Conservation (phyloP, 2,888 invertebrate species). For the Apamea monoglypha region DNA sequence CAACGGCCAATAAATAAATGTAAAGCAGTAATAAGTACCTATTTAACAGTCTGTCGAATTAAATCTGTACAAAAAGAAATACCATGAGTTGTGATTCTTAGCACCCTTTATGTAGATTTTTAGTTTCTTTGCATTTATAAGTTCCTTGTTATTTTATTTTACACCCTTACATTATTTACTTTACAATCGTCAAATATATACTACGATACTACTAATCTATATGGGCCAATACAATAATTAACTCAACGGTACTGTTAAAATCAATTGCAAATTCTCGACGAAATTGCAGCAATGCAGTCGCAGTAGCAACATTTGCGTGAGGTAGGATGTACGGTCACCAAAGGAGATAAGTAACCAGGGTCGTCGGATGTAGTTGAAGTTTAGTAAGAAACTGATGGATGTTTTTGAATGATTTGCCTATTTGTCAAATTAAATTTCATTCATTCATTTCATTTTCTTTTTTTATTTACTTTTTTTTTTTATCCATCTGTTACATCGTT, state of each 20-base stretch:
- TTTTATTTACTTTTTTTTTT: too few relatives aligned
- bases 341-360: too few relatives aligned
- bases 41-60: slow-evolving; percentile 89
- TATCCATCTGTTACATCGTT: too few relatives aligned
- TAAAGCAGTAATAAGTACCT: slow-evolving; percentile 87
- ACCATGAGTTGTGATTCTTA: slow-evolving; percentile 85
- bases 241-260: not conserved
- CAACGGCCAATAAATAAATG: slow-evolving; percentile 84
- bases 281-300: not conserved
- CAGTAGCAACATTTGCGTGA: too few relatives aligned
- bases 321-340: not conserved
- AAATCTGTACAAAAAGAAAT: slow-evolving; percentile 89
- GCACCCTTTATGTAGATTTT: slow-evolving; percentile 68
- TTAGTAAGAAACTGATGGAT: too few relatives aligned
- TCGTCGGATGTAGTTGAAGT: too few relatives aligned
- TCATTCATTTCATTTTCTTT: too few relatives aligned
- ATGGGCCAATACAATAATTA: slow-evolving; percentile 7
- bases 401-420: too few relatives aligned
- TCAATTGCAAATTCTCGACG: not conserved
- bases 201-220: slow-evolving; percentile 2
- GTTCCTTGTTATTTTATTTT: slow-evolving; percentile 59
- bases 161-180: slow-evolving; percentile 33
- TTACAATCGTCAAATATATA: slow-evolving; percentile 4
- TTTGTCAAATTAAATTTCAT: too few relatives aligned
- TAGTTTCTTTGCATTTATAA: slow-evolving; percentile 35